phyloP scores from a whole-genome alignment of 2,797 vertebrate genomes.

The Lagodon rhomboides region DNA sequence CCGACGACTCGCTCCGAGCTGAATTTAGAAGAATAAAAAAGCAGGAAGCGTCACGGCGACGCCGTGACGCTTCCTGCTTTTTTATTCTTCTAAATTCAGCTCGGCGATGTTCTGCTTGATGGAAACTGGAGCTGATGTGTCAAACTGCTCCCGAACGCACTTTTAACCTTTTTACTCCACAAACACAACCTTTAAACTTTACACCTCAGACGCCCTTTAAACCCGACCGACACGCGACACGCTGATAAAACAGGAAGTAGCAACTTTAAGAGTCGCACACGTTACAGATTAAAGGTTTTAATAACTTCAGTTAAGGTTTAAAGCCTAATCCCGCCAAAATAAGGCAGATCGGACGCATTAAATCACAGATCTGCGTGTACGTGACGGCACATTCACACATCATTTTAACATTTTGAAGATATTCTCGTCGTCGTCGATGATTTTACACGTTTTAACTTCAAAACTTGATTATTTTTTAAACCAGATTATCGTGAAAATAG shows the following conservation, averaged over 20 bases:
- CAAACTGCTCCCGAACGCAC: conserved; percentile 16
- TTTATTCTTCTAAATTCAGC: too few relatives aligned
- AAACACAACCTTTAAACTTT: background rate
- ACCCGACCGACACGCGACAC: background rate
- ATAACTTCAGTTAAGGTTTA: background rate
- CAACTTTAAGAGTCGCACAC: background rate
- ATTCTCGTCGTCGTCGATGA: too few relatives aligned
- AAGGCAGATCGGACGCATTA: conserved; percentile 17
- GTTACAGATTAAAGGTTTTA: background rate
- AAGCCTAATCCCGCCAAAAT: conserved; percentile 20
- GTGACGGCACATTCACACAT: background rate
- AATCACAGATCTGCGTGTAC: background rate
- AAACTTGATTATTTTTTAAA: too few relatives aligned
- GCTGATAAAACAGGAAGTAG: background rate
- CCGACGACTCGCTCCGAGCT: background rate
- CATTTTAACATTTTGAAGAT: too few relatives aligned
- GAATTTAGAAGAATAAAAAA: background rate
- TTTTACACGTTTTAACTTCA: too few relatives aligned
- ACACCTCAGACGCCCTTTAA: conserved; percentile 4
- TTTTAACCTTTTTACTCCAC: conserved; percentile 12
- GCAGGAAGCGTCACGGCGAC: background rate
- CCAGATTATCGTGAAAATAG: too few relatives aligned
- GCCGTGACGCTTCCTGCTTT: too few relatives aligned
- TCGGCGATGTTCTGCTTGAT: background rate
- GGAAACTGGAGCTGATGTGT: background rate